Percentiles rank a stretch among this genome's conserved stretches.
Evolutionary conservation across 2,888 invertebrate species (phyloP).

Genomic region (Lymantria monacha): DNA sequence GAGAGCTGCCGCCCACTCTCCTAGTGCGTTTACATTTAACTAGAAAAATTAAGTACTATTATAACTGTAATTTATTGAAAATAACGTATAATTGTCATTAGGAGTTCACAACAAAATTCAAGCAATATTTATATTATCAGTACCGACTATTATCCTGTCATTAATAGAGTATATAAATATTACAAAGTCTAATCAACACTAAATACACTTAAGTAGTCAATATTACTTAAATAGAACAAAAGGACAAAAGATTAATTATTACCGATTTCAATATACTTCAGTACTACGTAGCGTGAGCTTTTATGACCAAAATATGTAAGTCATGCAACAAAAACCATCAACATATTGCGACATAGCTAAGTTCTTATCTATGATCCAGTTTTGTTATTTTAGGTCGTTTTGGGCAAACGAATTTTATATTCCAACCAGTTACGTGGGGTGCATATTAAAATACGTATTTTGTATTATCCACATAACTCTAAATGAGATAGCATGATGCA

Average conservation of each 20-base stretch:
- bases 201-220: neutral
- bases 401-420: neutral
- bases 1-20: too few relatives aligned
- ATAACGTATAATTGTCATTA: too few relatives aligned
- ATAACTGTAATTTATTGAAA: too few relatives aligned
- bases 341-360: neutral
- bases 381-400: neutral
- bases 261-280: too few relatives aligned
- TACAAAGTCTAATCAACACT: neutral
- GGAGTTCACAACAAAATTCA: too few relatives aligned
- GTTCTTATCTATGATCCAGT: neutral
- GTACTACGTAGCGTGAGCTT: too few relatives aligned
- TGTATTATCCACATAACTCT: neutral
- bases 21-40: too few relatives aligned
- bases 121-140: too few relatives aligned
- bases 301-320: too few relatives aligned
- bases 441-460: neutral
- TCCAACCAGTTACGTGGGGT: neutral
- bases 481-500: neutral
- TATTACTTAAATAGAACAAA: neutral
- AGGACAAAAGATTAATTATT: neutral
- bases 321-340: neutral
- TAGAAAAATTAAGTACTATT: too few relatives aligned
- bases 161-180: neutral
- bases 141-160: too few relatives aligned